Percentiles rank a stretch among this genome's conserved stretches.
These are phyloP conservation scores for Neogale vison DNA, from an alignment of 2,113 vertebrate genomes.

Conservation along the genomic window DNA sequence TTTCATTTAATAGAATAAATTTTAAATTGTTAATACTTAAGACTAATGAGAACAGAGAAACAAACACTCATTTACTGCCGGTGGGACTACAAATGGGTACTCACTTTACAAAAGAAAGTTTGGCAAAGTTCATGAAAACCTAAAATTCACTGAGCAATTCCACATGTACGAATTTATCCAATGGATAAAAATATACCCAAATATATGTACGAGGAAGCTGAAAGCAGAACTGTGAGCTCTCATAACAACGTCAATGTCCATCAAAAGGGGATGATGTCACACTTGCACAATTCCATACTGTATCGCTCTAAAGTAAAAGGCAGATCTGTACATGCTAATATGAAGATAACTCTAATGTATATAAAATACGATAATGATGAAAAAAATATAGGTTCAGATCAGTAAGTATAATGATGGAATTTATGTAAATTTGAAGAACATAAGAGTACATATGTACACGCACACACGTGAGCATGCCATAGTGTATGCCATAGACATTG, in stretches of 20 bases:
- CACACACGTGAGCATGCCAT: background rate
- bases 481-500: background rate
- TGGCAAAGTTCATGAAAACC: constrained; percentile 8
- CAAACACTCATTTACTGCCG: background rate
- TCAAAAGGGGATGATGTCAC: background rate
- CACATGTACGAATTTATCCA: background rate
- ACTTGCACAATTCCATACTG: background rate
- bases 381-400: constrained; percentile 29
- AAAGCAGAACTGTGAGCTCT: background rate
- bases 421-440: background rate
- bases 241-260: background rate
- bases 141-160: constrained; percentile 45
- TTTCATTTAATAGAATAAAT: background rate
- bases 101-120: background rate
- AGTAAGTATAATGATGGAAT: background rate
- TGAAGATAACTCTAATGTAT: background rate
- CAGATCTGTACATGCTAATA: background rate
- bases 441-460: background rate
- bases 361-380: background rate
- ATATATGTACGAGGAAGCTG: background rate
- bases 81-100: background rate
- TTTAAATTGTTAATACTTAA: constrained; percentile 13
- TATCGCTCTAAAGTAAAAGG: background rate
- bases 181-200: background rate
- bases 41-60: constrained; percentile 12